phyloP scores from a whole-genome alignment of 2,113 vertebrate genomes.

The Myocastor coypus region DNA sequence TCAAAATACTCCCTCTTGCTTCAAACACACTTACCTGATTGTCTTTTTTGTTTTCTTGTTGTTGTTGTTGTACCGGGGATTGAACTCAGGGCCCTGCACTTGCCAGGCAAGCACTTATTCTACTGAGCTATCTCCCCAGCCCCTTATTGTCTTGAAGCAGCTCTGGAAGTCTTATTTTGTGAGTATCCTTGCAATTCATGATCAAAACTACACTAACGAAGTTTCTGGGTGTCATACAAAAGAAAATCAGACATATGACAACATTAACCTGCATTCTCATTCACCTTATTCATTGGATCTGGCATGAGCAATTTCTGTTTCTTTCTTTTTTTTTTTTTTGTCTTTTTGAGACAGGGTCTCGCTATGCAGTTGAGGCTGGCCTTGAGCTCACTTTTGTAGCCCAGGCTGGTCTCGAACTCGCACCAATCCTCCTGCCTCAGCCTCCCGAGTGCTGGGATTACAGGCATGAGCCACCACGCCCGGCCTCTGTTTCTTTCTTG shows the following conservation, averaged over 20 bases:
- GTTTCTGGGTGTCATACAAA: background rate
- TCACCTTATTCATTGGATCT: background rate
- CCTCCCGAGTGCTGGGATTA: too few species aligned
- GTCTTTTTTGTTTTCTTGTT: background rate
- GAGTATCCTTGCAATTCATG: background rate
- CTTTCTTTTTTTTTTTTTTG: background rate
- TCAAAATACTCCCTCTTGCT: background rate
- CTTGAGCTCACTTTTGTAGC: too few species aligned
- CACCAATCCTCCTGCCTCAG: too few species aligned
- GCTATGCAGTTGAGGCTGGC: too few species aligned
- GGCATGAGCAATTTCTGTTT: background rate
- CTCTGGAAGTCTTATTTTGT: background rate
- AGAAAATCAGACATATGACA: background rate
- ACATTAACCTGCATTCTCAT: background rate
- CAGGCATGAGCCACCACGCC: too few species aligned
- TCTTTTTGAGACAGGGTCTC: too few species aligned
- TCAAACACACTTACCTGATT: background rate
- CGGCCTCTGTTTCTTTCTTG: background rate
- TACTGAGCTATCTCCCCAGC: too few species aligned
- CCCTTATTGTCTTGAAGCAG: background rate
- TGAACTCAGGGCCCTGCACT: too few species aligned
- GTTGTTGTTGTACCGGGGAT: too few species aligned
- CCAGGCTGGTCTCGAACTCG: too few species aligned
- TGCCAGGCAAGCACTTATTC: too few species aligned
- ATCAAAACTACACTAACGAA: background rate